A percentile compares a stretch with the other conserved stretches of the same genome.
Evolutionary conservation across 1,140 invertebrate species (phyloP).

Genomic region (Scaptomyza montana): DNA sequence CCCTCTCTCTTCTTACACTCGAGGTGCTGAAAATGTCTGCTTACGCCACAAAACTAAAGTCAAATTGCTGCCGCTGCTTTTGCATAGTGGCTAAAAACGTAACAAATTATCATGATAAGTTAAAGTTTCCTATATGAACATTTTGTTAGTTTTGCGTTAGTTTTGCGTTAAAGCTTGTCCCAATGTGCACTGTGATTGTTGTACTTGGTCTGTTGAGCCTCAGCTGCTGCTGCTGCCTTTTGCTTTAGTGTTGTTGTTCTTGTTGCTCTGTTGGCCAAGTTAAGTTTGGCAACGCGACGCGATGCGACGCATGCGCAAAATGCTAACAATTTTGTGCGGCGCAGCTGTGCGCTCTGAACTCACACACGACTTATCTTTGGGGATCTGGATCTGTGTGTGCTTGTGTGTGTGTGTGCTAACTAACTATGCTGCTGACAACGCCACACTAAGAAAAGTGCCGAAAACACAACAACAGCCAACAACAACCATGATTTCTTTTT

Average conservation of each 20-base stretch:
- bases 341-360: constrained; percentile 70
- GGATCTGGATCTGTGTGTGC: constrained; percentile 59
- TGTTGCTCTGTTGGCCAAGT: constrained; percentile 1
- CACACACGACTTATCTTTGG: constrained; percentile 64
- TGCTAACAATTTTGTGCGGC: constrained; percentile 74
- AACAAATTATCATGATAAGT: no score
- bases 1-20: constrained; percentile 17
- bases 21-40: constrained; percentile 72
- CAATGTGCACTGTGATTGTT: constrained; percentile 47
- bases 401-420: constrained; percentile 21
- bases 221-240: constrained; percentile 3
- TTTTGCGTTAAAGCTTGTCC: neutral
- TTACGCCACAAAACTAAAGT: constrained; percentile 42
- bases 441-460: constrained; percentile 63
- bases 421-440: constrained; percentile 78
- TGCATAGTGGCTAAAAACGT: constrained; percentile 26
- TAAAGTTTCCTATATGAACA: neutral
- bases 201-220: neutral
- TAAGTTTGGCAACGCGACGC: constrained; percentile 13
- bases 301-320: constrained; percentile 73
- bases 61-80: constrained; percentile 37
- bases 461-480: constrained; percentile 58
- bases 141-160: neutral
- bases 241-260: constrained; percentile 7
- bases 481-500: constrained; percentile 32